A percentile compares a stretch with the other conserved stretches of the same genome.
These are phyloP conservation scores for Mylabris phalerata DNA, from an alignment of 1,140 invertebrate species.

Conservation along the genomic window DNA sequence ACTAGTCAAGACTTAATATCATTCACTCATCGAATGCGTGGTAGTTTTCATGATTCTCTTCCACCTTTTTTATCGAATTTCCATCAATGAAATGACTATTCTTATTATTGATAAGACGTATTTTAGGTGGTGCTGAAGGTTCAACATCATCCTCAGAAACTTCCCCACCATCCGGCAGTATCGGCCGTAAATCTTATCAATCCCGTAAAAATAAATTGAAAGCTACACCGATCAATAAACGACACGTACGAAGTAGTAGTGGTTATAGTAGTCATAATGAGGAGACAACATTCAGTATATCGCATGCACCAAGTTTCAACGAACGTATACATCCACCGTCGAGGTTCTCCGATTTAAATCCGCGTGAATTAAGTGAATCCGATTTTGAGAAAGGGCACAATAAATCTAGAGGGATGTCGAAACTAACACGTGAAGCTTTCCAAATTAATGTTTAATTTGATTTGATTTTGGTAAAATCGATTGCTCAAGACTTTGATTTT, in stretches of 20 bases:
- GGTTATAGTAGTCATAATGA: conserved; percentile 73
- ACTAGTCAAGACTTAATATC: conserved; percentile 52
- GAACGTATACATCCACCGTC: conserved; percentile 67
- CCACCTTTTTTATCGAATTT: background rate
- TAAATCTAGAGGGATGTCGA: conserved; percentile 44
- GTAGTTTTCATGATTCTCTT: conserved; percentile 31
- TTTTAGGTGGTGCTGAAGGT: conserved; percentile 48
- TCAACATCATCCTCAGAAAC: conserved; percentile 66
- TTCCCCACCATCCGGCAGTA: conserved; percentile 52
- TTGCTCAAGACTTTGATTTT: too few relatives aligned
- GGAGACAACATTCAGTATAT: conserved; percentile 74
- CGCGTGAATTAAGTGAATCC: conserved; percentile 46
- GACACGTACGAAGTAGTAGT: conserved; percentile 64
- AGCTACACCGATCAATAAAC: conserved; percentile 44
- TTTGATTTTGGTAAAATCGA: too few relatives aligned
- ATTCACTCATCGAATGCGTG: conserved; percentile 51
- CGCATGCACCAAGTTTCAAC: conserved; percentile 65
- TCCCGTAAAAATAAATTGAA: conserved; percentile 57
- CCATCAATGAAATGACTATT: background rate
- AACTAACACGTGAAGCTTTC: conserved; percentile 57
- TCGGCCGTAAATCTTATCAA: conserved; percentile 58
- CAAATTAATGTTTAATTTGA: conserved; percentile 57
- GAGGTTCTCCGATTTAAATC: conserved; percentile 58
- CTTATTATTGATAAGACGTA: background rate
- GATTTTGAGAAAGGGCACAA: conserved; percentile 50